These are phyloP conservation scores for Drosophila oshimai DNA, from an alignment of 1,140 invertebrate genomes.

Conservation along the genomic window DNA sequence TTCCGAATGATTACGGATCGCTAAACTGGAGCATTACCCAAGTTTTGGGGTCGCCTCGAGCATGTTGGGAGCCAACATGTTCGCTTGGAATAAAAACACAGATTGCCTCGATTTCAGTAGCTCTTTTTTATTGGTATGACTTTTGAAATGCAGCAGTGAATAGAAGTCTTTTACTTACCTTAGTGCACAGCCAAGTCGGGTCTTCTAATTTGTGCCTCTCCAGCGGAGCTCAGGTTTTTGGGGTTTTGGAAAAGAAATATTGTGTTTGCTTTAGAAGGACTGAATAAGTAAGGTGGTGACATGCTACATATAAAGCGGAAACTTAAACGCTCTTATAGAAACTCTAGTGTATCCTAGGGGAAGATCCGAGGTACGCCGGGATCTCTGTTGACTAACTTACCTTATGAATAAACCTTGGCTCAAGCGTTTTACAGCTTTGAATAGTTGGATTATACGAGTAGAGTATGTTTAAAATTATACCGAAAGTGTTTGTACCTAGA, in stretches of 20 bases:
- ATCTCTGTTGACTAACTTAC: slow-evolving; percentile 46
- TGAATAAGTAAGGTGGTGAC: slow-evolving; percentile 1
- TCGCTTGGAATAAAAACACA: slow-evolving; percentile 33
- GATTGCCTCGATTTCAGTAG: neutral
- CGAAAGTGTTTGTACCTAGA: slow-evolving; percentile 17
- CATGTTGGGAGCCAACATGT: slow-evolving; percentile 59
- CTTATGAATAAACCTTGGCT: slow-evolving; percentile 26
- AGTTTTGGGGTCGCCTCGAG: slow-evolving; percentile 2
- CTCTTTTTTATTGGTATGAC: neutral
- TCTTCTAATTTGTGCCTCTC: neutral
- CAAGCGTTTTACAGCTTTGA: slow-evolving; percentile 8
- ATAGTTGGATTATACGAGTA: slow-evolving; percentile 10
- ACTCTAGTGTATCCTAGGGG: slow-evolving; percentile 27
- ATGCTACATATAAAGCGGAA: slow-evolving; percentile 22
- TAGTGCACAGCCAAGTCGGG: neutral
- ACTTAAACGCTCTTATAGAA: slow-evolving; percentile 46
- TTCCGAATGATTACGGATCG: slow-evolving; percentile 43
- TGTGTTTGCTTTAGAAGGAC: slow-evolving; percentile 37
- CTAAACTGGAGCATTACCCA: slow-evolving; percentile 9
- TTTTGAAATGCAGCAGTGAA: neutral
- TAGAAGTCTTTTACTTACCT: slow-evolving; percentile 1
- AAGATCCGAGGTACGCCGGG: neutral
- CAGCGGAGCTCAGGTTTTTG: slow-evolving; percentile 26
- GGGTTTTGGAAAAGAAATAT: slow-evolving; percentile 48
- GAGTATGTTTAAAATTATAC: slow-evolving; percentile 9